Base-by-base conservation (phyloP, 2,113 vertebrate genomes). In the Rissa tridactyla region DNA sequence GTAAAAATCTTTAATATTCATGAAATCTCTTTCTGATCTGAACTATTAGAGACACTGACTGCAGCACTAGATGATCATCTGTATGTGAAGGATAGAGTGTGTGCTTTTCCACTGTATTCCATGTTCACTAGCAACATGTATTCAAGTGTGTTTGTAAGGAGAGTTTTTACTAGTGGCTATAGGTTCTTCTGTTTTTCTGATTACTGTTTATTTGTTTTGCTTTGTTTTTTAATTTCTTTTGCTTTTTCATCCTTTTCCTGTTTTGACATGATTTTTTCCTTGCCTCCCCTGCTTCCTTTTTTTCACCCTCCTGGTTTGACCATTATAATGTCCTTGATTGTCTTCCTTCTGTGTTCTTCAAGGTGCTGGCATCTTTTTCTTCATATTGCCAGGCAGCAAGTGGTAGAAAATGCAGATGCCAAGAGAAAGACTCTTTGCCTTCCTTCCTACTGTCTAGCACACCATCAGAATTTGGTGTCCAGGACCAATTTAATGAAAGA, bases 1-100 rank as follows among this genome's bases (percentile, higher is more conserved):
- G 26, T 71, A 95, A 78, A 86, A 96, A 82, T 71, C 32, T 84
- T 95, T 51, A 84, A 91, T 91, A 78, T 71, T 95, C 8, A 55
- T 94, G 58, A 84, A 82, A 78, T 77, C 29, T 71, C n/a, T 81
- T 64, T 92, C 51, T 83, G 15, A 68, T 94, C 38, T 86, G n/a
- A n/a, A 66, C 58, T 83, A 1, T 42, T 30, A 51, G 49, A 75
- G 51, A 46, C 54, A 62, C 29, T 85, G 77, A 36, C 47, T 92
- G 62, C 49, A 86, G 54, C 29, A 70, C 12, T 62, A 62, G 30
- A 21, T 80, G 54, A 42, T 55, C 57, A 27, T 68, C 57, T 91
- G 14, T 60, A 60, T 44, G 44, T 70, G 71, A 86, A 81, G 30
- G 29, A 40, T 27, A 38, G 20, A 77, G 5, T n/a, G 27, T 11